Evolutionary conservation across 1,140 invertebrate genomes (phyloP).

Genomic region (Pachypeltis micranthus): DNA sequence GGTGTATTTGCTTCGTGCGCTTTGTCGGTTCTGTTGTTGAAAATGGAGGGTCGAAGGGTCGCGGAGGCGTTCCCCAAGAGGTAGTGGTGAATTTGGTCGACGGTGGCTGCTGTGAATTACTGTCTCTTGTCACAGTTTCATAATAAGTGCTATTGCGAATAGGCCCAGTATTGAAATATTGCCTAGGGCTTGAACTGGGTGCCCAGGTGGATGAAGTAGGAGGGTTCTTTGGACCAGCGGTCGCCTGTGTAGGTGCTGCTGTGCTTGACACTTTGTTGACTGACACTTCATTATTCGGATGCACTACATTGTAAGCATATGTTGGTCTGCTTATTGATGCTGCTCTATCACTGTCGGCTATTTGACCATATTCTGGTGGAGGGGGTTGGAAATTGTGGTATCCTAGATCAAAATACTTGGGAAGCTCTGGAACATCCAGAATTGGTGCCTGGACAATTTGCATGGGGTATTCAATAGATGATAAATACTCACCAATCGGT

Average conservation of each 20-base stretch:
- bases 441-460: slow-evolving; percentile 29
- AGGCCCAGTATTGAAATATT: background rate
- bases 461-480: slow-evolving; percentile 29
- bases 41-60: background rate
- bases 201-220: no score
- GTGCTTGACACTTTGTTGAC: slow-evolving; percentile 3
- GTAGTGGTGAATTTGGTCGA: background rate
- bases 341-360: slow-evolving; percentile 15
- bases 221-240: no score
- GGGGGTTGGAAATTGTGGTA: slow-evolving; percentile 19
- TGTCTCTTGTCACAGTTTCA: background rate
- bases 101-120: background rate
- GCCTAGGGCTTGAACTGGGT: background rate
- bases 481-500: slow-evolving; percentile 27
- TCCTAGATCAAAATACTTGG: slow-evolving; percentile 24
- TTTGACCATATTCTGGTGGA: slow-evolving; percentile 10
- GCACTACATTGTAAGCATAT: background rate
- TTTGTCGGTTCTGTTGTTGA: slow-evolving; percentile 14
- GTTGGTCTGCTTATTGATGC: slow-evolving; percentile 15
- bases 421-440: slow-evolving; percentile 23
- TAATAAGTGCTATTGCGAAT: background rate
- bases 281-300: background rate
- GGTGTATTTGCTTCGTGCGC: slow-evolving; percentile 30
- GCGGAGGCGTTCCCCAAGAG: background rate
- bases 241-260: no score